Percentiles rank a stretch among this genome's conserved stretches.
Conservation (phyloP, 2,797 vertebrate species). For the Sebastes oblongus region DNA sequence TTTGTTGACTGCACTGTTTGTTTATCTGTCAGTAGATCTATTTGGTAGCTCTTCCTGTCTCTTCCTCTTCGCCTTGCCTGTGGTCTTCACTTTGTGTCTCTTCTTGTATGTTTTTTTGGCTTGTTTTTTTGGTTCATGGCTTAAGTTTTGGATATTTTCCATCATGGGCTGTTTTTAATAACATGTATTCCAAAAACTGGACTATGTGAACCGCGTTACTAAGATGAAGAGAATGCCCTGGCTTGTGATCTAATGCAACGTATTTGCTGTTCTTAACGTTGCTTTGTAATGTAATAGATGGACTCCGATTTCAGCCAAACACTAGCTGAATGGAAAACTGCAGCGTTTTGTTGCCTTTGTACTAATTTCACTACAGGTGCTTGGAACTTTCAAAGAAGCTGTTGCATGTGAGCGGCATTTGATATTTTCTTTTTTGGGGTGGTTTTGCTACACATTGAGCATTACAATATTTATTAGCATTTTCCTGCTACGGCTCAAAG, state of each 20-base stretch:
- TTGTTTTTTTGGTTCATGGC: constrained; percentile 45
- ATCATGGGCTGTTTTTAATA: constrained; percentile 65
- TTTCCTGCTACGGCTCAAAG: constrained; percentile 30
- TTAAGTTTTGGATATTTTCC: constrained; percentile 52
- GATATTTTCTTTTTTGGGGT: constrained; percentile 1
- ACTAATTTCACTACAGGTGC: constrained; percentile 23
- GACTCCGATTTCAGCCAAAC: constrained; percentile 26
- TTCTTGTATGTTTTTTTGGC: constrained; percentile 38
- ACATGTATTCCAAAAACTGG: constrained; percentile 39
- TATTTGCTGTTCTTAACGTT: constrained; percentile 38
- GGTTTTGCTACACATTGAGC: constrained; percentile 12
- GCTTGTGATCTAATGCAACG: constrained; percentile 35
- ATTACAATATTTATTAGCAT: constrained; percentile 24
- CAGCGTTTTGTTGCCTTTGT: constrained; percentile 2
- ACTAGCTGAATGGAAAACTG: constrained; percentile 36
- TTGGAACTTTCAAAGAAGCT: constrained; percentile 13
- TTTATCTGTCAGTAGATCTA: constrained; percentile 25
- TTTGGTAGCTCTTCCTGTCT: constrained; percentile 25
- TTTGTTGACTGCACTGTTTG: constrained; percentile 23
- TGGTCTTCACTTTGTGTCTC: constrained; percentile 41
- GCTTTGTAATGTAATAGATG: constrained; percentile 45
- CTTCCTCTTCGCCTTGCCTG: constrained; percentile 25
- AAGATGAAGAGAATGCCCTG: constrained; percentile 54
- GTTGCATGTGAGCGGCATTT: constrained; percentile 33
- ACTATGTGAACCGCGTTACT: constrained; percentile 56